Evolutionary conservation across 2,113 vertebrate genomes (phyloP).

Genomic region (Corythaeola cristata): DNA sequence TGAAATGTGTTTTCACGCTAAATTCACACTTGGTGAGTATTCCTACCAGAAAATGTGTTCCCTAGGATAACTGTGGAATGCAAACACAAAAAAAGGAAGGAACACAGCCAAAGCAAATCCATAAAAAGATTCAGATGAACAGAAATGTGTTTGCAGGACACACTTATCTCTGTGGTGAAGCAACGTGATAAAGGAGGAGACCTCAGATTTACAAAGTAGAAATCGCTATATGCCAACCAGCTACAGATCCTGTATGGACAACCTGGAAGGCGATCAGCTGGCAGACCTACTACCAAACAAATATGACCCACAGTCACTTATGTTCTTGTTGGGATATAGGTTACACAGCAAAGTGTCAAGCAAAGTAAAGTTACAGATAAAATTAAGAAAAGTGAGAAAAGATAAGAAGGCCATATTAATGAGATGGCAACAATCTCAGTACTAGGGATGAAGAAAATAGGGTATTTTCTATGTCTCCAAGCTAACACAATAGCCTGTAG

Average conservation of each 20-base stretch:
- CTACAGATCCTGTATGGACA: not conserved
- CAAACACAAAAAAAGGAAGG: slow-evolving; percentile 36
- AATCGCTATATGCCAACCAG: not conserved
- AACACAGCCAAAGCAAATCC: slow-evolving; percentile 37
- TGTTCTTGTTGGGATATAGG: not conserved
- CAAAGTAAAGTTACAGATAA: not conserved
- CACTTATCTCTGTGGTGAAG: not conserved
- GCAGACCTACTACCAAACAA: not conserved
- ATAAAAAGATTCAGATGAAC: slow-evolving; percentile 16
- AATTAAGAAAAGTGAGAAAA: not conserved
- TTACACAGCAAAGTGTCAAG: not conserved
- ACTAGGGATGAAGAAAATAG: not conserved
- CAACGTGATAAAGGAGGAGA: not conserved
- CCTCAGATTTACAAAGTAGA: not conserved
- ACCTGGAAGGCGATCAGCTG: not conserved
- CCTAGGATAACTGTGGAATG: slow-evolving; percentile 53
- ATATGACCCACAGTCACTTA: not conserved
- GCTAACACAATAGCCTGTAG: not conserved
- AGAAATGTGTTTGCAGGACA: slow-evolving; percentile 25
- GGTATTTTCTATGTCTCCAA: not conserved
- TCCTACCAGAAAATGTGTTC: slow-evolving; percentile 48
- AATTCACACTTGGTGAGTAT: slow-evolving; percentile 61
- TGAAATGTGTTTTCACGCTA: slow-evolving; percentile 57
- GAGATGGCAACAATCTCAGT: not conserved
- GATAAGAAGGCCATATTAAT: not conserved